A percentile compares a stretch with the other conserved stretches of the same genome.
Evolutionary conservation across 1,140 invertebrate genomes (phyloP).

Genomic region (Penaeus indicus): DNA sequence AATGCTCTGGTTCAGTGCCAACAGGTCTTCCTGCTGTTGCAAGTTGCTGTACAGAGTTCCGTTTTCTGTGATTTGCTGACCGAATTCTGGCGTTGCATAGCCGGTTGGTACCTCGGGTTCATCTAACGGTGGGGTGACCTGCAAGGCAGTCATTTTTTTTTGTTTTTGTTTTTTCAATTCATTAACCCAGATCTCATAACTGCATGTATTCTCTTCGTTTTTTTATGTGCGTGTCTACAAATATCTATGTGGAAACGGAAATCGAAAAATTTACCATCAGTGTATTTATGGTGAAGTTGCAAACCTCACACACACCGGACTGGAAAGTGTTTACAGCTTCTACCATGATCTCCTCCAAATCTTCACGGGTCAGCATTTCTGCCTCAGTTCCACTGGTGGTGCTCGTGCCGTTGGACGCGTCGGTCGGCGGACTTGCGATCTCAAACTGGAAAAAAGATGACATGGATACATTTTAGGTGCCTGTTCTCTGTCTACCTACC

Average conservation of each 20-base stretch:
- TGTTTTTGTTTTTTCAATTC: neutral
- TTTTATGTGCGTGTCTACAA: neutral
- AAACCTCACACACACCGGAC: neutral
- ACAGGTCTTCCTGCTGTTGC: conserved; percentile 38
- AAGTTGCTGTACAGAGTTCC: conserved; percentile 35
- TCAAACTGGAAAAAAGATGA: conserved; percentile 31
- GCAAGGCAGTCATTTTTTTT: neutral
- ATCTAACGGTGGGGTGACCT: neutral
- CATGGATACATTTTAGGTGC: neutral
- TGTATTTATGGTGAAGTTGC: neutral
- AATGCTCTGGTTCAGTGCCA: conserved; percentile 22
- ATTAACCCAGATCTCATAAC: no score
- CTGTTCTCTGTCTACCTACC: no score
- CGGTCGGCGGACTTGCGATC: conserved; percentile 23
- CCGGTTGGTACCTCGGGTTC: neutral
- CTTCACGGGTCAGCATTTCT: neutral
- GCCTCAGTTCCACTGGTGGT: neutral
- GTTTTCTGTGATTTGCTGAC: neutral
- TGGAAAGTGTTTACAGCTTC: conserved; percentile 39
- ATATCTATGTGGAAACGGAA: neutral
- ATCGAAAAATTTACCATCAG: neutral
- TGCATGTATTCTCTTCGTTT: no score
- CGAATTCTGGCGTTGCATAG: conserved; percentile 17
- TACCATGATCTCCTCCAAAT: neutral
- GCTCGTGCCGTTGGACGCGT: neutral